phyloP scores from a whole-genome alignment of 2,888 invertebrate genomes.

The Pseudococcus longispinus region DNA sequence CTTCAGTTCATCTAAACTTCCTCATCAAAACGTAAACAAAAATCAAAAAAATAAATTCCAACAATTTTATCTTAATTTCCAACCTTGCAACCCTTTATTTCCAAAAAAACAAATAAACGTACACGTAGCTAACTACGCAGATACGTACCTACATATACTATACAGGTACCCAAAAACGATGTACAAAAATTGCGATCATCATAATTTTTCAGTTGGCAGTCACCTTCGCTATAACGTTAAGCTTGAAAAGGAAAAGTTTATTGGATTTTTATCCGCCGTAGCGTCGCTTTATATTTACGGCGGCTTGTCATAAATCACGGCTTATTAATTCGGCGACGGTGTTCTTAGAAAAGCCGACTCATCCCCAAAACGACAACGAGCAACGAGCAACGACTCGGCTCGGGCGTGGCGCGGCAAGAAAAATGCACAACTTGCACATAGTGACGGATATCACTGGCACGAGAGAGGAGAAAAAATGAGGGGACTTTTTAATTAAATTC shows the following conservation, averaged over 20 bases:
- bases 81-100: no score
- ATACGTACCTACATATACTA: neutral
- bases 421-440: slow-evolving; percentile 7
- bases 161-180: neutral
- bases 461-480: neutral
- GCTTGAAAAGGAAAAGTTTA: slow-evolving; percentile 18
- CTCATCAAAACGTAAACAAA: no score
- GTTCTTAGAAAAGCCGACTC: slow-evolving; percentile 13
- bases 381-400: neutral
- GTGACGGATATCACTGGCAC: slow-evolving; percentile 7
- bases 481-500: slow-evolving; percentile 7
- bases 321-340: slow-evolving; percentile 24
- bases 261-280: neutral
- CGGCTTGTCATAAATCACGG: slow-evolving; percentile 5
- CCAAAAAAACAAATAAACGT: neutral
- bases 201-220: slow-evolving; percentile 1
- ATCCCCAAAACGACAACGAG: neutral
- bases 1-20: no score
- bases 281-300: neutral
- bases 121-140: neutral
- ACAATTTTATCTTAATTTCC: no score
- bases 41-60: no score
- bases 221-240: neutral
- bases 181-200: slow-evolving; percentile 3
- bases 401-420: neutral